Percentiles rank a stretch among this genome's conserved stretches.
These are phyloP conservation scores for Andrena minutula DNA, from an alignment of 2,888 invertebrate species.

Conservation along the genomic window DNA sequence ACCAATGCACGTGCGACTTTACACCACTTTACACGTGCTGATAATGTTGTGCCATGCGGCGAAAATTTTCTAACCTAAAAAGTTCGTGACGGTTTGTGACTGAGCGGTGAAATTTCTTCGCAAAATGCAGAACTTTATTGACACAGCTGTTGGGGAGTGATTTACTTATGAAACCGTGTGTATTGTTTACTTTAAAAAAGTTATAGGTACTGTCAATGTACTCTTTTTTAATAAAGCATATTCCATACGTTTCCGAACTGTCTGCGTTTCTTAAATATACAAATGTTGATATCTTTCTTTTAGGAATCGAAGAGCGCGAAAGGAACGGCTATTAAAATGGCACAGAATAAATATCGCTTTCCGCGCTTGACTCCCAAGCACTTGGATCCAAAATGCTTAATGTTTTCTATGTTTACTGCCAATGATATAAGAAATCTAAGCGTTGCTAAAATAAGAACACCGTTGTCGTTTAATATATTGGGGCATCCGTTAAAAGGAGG, in stretches of 20 bases:
- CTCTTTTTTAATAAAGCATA: neutral
- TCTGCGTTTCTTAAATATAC: neutral
- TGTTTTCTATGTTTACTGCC: conserved; percentile 90
- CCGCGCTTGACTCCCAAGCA: conserved; percentile 73
- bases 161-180: neutral
- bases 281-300: neutral
- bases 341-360: conserved; percentile 15
- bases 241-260: neutral
- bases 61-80: conserved; percentile 20
- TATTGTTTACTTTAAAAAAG: neutral
- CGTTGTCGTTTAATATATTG: conserved; percentile 92
- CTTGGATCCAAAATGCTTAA: conserved; percentile 81
- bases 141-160: conserved; percentile 7
- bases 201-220: neutral
- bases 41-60: neutral
- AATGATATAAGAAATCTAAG: conserved; percentile 93
- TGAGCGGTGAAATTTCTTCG: neutral
- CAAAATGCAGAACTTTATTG: neutral
- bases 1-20: neutral
- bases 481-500: conserved; percentile 94
- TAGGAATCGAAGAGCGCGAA: neutral
- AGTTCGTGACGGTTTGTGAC: neutral
- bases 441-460: conserved; percentile 92
- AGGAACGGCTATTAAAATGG: conserved; percentile 23
- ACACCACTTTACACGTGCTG: neutral